phyloP scores from a whole-genome alignment of 2,888 invertebrate genomes.

The Ennomos fuscantarius region DNA sequence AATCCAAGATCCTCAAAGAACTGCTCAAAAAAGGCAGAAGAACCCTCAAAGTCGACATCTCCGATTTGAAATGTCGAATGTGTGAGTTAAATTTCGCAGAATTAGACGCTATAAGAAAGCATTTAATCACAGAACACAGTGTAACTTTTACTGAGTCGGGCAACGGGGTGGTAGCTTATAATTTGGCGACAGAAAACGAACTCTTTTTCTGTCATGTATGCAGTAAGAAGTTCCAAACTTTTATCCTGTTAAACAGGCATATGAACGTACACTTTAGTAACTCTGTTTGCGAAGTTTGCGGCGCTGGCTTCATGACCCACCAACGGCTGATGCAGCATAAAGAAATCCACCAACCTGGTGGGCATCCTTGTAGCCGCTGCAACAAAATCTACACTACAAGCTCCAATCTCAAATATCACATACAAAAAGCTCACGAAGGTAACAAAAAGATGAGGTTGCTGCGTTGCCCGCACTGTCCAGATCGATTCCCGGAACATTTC shows the following conservation, averaged over 20 bases:
- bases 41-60: slow-evolving; percentile 70
- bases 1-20: slow-evolving; percentile 54
- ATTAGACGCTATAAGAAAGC: slow-evolving; percentile 56
- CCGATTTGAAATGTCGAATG: slow-evolving; percentile 63
- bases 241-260: slow-evolving; percentile 68
- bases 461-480: slow-evolving; percentile 64
- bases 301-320: slow-evolving; percentile 68
- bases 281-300: slow-evolving; percentile 70
- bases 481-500: slow-evolving; percentile 69
- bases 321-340: slow-evolving; percentile 67
- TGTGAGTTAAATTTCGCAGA: slow-evolving; percentile 49
- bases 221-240: slow-evolving; percentile 64
- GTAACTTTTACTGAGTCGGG: slow-evolving; percentile 63
- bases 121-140: slow-evolving; percentile 54
- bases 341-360: slow-evolving; percentile 67
- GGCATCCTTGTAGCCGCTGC: slow-evolving; percentile 70
- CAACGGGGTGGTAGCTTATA: slow-evolving; percentile 64
- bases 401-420: slow-evolving; percentile 67
- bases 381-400: slow-evolving; percentile 77
- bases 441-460: slow-evolving; percentile 61
- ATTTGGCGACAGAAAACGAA: slow-evolving; percentile 56
- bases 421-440: slow-evolving; percentile 65
- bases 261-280: slow-evolving; percentile 75
- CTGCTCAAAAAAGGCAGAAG: slow-evolving; percentile 65
- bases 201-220: slow-evolving; percentile 67